Evolutionary conservation across 2,888 invertebrate genomes (phyloP), one percentile per base, ranked within the genome.

Genomic region (Leptarthrus brevirostris): DNA sequence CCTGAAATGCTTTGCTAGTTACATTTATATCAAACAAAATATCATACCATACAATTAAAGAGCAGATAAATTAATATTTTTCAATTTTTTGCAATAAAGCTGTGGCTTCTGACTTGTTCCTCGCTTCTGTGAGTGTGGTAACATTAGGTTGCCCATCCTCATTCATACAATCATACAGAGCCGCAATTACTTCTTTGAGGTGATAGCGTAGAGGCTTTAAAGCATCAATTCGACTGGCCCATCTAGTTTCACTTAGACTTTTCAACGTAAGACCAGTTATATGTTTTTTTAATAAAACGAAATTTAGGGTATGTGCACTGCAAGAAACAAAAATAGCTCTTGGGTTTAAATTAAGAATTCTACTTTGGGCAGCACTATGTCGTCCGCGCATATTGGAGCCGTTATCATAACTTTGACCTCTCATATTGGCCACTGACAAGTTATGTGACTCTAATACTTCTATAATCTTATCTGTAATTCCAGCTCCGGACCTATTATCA

Each of bases 261-360:
- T 58, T 58, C 14, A 58, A 26, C 14, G 26, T 58, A 16, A 47
- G n/a, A 24, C 22, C 53, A 36, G 36, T 18, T 20, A 53, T 22
- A 53, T 71, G 53, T 66, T 61, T 66, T 22, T 24, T 44, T 36
- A 71, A 53, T 34, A 71, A 36, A 34, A 49, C 69, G 24, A 61
- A 61, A 69, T 69, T 69, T 52, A 69, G 34, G 34, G 49, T 52
- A 69, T 69, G 52, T 47, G 69, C 69, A 52, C 18, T 18, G 49
- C 69, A 69, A 49, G 69, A 49, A 16, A 69, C 69, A 69, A 49
- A 69, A 69, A 69, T 49, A 30, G 69, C 69, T 49, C 52, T 47
- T 30, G 69, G 69, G 34, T 69, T 69, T 69, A 69, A 52, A 34
- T 49, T 34, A 30, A 49, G 18, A 52, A 69, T 69, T 69, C 18